These are phyloP conservation scores for Sciurus carolinensis DNA, from an alignment of 2,797 vertebrate species.

Conservation along the genomic window DNA sequence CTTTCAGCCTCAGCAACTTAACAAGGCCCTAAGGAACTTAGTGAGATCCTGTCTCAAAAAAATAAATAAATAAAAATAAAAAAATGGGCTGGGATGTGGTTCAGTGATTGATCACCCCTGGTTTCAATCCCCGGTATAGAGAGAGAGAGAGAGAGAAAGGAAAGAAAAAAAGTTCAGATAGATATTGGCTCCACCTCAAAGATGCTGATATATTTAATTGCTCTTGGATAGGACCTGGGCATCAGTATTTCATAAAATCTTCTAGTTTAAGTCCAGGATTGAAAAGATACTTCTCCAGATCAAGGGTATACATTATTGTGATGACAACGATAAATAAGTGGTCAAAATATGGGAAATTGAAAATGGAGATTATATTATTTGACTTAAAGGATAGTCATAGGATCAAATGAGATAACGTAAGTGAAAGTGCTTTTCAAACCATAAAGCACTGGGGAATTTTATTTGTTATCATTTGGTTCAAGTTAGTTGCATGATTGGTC, in stretches of 20 bases:
- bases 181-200: constrained; percentile 14
- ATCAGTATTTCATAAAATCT: background rate
- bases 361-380: constrained; percentile 39
- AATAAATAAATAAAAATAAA: too few relatives aligned
- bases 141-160: too few relatives aligned
- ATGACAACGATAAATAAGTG: constrained; percentile 17
- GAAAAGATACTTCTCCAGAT: background rate
- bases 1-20: too few relatives aligned
- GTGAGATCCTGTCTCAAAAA: too few relatives aligned
- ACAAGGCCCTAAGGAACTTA: too few relatives aligned
- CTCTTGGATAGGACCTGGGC: background rate
- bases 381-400: constrained; percentile 6
- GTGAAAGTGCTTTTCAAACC: constrained; percentile 39
- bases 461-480: background rate
- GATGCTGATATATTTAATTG: constrained; percentile 30
- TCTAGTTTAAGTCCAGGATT: constrained; percentile 23
- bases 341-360: constrained; percentile 45
- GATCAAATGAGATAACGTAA: constrained; percentile 20
- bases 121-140: too few relatives aligned
- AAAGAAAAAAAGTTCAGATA: background rate
- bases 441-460: background rate
- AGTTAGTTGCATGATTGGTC: background rate
- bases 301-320: background rate
- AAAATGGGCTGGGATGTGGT: too few relatives aligned
- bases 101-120: too few relatives aligned